Evolutionary conservation across 2,888 invertebrate genomes (phyloP), one percentile per base, ranked within the genome.

Genomic region (Conistra vaccinii): DNA sequence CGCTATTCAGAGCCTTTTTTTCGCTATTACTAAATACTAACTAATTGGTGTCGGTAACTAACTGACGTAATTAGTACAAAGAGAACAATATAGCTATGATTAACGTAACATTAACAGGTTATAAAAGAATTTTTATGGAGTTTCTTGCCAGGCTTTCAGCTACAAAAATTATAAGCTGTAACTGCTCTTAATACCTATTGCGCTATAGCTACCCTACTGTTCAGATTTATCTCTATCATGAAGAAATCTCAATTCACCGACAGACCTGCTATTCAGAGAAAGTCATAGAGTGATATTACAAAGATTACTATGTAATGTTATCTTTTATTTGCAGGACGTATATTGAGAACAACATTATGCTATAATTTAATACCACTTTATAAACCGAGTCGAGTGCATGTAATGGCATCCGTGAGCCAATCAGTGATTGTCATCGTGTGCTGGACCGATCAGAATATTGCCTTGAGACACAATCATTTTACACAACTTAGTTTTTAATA

Each of bases 361-460:
- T 74, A 72, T 65, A 83, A 83, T 75, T 76, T 71, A 76, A 58
- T 55, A 69, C 51, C 80, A 79, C 65, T 86, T 75, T 76, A 80
- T 32, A 72, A 35, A 61, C 51, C 32, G 70, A 80, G 62, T 53
- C 55, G 72, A 82, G 76, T 76, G 87, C 71, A 73, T 69, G 70
- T 84, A 57, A 61, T 62, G 39, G 70, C 51, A 83, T 68, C 75
- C 81, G 61, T 74, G 67, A 73, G 29, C 61, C 85, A 85, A 85
- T 85, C 66, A 67, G 39, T 42, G 57, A 70, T 58, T 53, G 48
- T 79, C 66, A 70, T 76, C 76, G 87, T 78, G n/a, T 61, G 51
- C 14, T 69, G 51, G 57, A 42, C 32, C 29, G 62, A 79, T 78
- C 48, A 35, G 60, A 82, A 23, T 82, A 60, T 53, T 83, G 60